These are phyloP conservation scores for Hipposideros larvatus DNA, from an alignment of 2,797 vertebrate species.

Conservation along the genomic window DNA sequence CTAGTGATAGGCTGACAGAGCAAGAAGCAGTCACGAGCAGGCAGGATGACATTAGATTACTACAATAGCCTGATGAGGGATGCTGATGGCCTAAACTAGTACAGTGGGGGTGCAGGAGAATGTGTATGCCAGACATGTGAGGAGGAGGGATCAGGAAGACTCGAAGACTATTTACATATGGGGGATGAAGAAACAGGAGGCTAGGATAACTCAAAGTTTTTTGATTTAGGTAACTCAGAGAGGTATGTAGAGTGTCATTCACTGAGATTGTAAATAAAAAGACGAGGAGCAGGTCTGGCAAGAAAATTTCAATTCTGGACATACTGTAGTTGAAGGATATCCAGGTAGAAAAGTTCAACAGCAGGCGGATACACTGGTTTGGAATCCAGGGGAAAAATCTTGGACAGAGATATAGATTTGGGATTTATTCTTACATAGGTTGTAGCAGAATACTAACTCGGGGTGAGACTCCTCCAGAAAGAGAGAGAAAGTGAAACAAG, in stretches of 20 bases:
- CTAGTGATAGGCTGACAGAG: not conserved
- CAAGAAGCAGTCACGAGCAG: slow-evolving; percentile 16
- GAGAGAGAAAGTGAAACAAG: not conserved
- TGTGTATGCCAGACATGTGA: not conserved
- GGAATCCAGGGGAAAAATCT: not conserved
- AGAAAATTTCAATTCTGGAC: not conserved
- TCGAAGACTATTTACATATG: not conserved
- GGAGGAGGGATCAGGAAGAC: not conserved
- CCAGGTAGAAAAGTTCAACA: not conserved
- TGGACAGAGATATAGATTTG: not conserved
- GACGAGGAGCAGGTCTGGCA: not conserved
- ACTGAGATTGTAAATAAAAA: not conserved
- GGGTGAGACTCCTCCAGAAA: not conserved
- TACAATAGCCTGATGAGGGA: not conserved
- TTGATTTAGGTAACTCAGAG: not conserved
- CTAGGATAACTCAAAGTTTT: not conserved
- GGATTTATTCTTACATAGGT: slow-evolving; percentile 1
- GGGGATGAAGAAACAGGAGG: not conserved
- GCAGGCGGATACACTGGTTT: not conserved
- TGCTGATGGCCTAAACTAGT: not conserved
- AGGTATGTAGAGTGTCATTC: not conserved
- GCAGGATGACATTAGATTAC: not conserved
- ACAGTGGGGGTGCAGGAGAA: not conserved
- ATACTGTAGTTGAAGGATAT: not conserved
- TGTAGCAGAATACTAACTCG: not conserved